phyloP scores from a whole-genome alignment of 1,140 invertebrate genomes.

The Melipona quadrifasciata region DNA sequence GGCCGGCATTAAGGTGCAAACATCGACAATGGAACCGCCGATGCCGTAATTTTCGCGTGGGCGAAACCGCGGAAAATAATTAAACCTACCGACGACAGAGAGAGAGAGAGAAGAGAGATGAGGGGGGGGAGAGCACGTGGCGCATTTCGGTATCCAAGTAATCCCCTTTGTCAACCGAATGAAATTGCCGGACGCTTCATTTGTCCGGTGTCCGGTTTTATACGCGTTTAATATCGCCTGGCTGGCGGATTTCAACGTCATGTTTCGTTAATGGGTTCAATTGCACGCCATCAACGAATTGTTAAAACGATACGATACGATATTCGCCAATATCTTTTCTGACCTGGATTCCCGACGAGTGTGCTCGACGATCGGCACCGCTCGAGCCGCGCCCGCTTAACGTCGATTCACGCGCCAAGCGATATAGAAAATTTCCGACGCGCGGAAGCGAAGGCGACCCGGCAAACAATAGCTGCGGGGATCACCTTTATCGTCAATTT shows the following conservation, averaged over 20 bases:
- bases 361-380: not conserved
- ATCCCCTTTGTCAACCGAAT: not conserved
- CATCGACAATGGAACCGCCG: not conserved
- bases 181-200: not conserved
- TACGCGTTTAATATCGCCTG: slow-evolving; percentile 15
- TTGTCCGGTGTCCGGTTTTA: slow-evolving; percentile 3
- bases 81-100: not conserved
- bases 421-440: not conserved
- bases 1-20: not conserved
- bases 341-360: not conserved
- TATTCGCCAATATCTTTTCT: not conserved
- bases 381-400: not conserved
- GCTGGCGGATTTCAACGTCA: not conserved
- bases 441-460: not conserved
- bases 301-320: not conserved
- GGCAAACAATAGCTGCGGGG: not conserved
- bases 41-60: not conserved
- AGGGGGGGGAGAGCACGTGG: not conserved
- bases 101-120: no score
- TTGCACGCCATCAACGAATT: slow-evolving; percentile 1
- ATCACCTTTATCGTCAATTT: not conserved
- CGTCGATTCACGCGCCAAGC: not conserved
- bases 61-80: not conserved
- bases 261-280: slow-evolving; percentile 11
- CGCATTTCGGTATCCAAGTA: not conserved